Evolutionary conservation across 2,888 invertebrate genomes (phyloP).

Genomic region (Metopia argyrocephala): DNA sequence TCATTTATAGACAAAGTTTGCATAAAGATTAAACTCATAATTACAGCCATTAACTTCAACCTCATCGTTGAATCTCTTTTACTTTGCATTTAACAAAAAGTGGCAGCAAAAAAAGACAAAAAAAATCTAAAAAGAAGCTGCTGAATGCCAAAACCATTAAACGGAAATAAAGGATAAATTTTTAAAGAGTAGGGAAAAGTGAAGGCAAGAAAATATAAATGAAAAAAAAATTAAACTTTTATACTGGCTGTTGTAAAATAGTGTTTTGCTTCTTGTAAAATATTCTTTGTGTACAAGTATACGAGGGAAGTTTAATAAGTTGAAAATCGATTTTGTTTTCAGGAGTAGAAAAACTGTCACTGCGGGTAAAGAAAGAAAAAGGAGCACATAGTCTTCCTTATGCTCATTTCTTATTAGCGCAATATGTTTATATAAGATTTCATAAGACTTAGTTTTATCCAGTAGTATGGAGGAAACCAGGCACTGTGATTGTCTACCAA

Average conservation of each 20-base stretch:
- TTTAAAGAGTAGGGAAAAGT: neutral
- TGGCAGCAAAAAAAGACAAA: neutral
- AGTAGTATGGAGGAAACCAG: too few relatives aligned
- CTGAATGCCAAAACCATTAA: constrained; percentile 8
- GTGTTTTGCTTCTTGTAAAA: constrained; percentile 42
- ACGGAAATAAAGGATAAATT: constrained; percentile 29
- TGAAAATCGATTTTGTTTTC: too few relatives aligned
- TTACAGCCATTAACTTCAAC: constrained; percentile 69
- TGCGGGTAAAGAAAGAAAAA: too few relatives aligned
- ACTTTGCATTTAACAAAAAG: neutral
- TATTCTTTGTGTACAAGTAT: constrained; percentile 17
- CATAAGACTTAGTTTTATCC: too few relatives aligned
- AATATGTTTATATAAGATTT: too few relatives aligned
- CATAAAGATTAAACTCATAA: constrained; percentile 69
- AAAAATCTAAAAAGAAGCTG: neutral
- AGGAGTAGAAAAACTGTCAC: too few relatives aligned
- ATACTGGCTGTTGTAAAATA: constrained; percentile 36
- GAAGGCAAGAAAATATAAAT: neutral
- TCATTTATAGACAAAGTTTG: constrained; percentile 65
- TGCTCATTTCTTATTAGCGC: too few relatives aligned
- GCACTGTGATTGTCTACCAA: too few relatives aligned
- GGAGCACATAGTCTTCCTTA: too few relatives aligned
- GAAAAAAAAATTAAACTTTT: constrained; percentile 46
- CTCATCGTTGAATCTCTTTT: constrained; percentile 30
- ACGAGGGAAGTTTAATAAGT: too few relatives aligned